A percentile compares a stretch with the other conserved stretches of the same genome.
phyloP scores from a whole-genome alignment of 2,888 invertebrate species.

The Athrips mouffetella region DNA sequence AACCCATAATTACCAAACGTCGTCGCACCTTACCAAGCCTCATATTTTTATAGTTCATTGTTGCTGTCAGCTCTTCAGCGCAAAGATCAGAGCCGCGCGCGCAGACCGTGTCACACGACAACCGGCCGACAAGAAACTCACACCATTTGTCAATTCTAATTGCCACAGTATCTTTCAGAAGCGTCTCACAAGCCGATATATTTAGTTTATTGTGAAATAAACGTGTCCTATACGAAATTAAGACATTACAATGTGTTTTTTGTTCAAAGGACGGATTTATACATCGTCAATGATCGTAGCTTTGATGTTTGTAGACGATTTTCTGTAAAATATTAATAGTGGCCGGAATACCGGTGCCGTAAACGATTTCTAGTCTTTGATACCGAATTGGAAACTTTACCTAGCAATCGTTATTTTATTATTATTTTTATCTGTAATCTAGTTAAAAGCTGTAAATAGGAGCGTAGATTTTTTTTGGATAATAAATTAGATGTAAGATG shows the following conservation, averaged over 20 bases:
- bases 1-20: background rate
- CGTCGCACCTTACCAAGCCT: background rate
- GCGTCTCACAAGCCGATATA: slow-evolving; percentile 61
- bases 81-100: slow-evolving; percentile 50
- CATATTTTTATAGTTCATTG: slow-evolving; percentile 29
- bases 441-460: too few relatives aligned
- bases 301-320: slow-evolving; percentile 45
- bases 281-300: slow-evolving; percentile 39
- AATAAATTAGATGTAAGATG: too few relatives aligned
- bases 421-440: too few relatives aligned
- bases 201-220: slow-evolving; percentile 73
- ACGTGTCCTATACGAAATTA: slow-evolving; percentile 46
- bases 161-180: slow-evolving; percentile 70
- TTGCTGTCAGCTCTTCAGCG: slow-evolving; percentile 31
- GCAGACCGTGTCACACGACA: slow-evolving; percentile 52
- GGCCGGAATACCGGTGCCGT: slow-evolving; percentile 35
- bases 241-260: slow-evolving; percentile 55
- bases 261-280: slow-evolving; percentile 53
- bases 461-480: too few relatives aligned
- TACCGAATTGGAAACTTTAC: background rate
- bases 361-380: slow-evolving; percentile 7
- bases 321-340: slow-evolving; percentile 40
- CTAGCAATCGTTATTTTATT: background rate
- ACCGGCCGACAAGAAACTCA: slow-evolving; percentile 48
- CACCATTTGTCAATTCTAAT: slow-evolving; percentile 78